A percentile compares a stretch with the other conserved stretches of the same genome.
Conservation (phyloP, 1,140 invertebrate genomes). For the Tribolium castaneum region DNA sequence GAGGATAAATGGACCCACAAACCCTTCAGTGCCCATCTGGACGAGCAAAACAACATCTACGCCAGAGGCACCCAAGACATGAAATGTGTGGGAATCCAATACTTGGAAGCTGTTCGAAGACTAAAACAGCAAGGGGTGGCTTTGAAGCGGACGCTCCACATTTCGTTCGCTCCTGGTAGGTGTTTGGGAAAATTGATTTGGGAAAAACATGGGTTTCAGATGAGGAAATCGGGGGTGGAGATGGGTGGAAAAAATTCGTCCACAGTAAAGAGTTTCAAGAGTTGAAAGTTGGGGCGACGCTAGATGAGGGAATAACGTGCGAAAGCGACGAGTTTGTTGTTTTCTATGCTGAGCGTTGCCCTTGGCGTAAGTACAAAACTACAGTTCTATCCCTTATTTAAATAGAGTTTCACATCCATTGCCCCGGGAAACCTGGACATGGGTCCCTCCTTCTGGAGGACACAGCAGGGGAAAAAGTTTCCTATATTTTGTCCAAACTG, state of each 20-base stretch:
- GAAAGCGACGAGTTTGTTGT: conserved; percentile 73
- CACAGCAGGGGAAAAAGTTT: conserved; percentile 88
- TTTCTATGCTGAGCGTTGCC: conserved; percentile 81
- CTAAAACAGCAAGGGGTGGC: conserved; percentile 70
- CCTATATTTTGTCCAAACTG: conserved; percentile 80
- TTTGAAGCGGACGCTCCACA: conserved; percentile 76
- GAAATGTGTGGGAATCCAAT: conserved; percentile 83
- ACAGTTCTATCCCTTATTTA: too few relatives aligned
- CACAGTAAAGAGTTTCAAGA: conserved; percentile 79
- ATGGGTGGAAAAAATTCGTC: conserved; percentile 88
- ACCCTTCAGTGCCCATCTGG: conserved; percentile 82
- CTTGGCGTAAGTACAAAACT: conserved; percentile 81
- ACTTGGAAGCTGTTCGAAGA: conserved; percentile 80
- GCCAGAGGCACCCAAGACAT: conserved; percentile 86
- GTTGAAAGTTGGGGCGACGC: conserved; percentile 89
- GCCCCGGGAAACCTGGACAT: conserved; percentile 86
- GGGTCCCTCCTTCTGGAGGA: conserved; percentile 84
- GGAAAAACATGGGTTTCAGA: conserved; percentile 69
- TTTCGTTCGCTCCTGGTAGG: conserved; percentile 87
- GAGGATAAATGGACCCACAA: conserved; percentile 72
- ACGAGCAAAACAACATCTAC: conserved; percentile 81
- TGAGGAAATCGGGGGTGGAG: conserved; percentile 90
- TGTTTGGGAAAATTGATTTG: not conserved
- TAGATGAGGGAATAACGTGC: conserved; percentile 89
- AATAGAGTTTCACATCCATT: conserved; percentile 75